Evolutionary conservation across 2,797 vertebrate genomes (phyloP).

Genomic region (Hirundo rustica): DNA sequence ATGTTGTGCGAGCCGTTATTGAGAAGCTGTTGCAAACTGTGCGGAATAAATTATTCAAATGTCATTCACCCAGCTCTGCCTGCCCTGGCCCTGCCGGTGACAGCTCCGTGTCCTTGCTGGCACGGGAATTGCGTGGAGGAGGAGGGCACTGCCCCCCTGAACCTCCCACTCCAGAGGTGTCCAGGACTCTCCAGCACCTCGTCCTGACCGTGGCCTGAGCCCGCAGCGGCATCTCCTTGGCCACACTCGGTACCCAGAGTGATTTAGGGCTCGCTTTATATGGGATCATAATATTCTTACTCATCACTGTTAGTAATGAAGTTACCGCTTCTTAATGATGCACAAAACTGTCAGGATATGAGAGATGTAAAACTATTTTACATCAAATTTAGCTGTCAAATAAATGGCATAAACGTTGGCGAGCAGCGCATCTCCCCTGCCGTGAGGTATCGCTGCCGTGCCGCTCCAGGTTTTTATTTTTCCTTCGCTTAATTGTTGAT

Average conservation of each 20-base stretch:
- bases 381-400: not conserved
- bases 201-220: rapidly evolving
- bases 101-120: not conserved
- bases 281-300: not conserved
- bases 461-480: not conserved
- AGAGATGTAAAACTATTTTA: not conserved
- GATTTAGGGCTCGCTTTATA: not conserved
- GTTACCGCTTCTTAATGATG: constrained; percentile 25
- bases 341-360: constrained; percentile 3
- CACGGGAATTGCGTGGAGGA: not conserved
- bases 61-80: not conserved
- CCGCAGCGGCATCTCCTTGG: not conserved
- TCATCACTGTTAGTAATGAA: not conserved
- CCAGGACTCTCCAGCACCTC: rapidly evolving
- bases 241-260: not conserved
- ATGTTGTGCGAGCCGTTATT: not conserved
- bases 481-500: not conserved
- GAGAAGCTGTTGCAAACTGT: not conserved
- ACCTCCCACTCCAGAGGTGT: rapidly evolving
- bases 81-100: not conserved
- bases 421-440: not conserved
- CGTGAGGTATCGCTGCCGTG: not conserved
- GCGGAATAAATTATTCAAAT: not conserved
- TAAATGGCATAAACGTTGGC: not conserved
- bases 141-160: not conserved